Evolutionary conservation across 2,888 invertebrate species (phyloP), one percentile per base, ranked within the genome.

Genomic region (Sthenelais limicola): DNA sequence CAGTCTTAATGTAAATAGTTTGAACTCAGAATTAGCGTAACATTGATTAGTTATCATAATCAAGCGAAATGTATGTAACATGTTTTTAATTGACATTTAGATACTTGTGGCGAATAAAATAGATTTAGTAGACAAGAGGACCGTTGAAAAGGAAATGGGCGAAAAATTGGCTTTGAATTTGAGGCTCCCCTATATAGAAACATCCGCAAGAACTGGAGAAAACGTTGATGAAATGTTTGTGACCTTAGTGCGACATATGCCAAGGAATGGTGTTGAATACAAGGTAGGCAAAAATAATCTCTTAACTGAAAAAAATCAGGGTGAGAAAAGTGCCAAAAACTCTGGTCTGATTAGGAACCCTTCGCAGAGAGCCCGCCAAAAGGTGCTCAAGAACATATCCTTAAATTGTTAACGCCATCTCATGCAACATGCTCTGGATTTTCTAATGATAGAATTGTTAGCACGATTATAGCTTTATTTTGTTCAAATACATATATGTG

Each of bases 141-240:
- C 12, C n/a, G 71, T 73, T 12, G n/a, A 12, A 1, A 48, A 26
- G 24, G 28, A 77, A 75, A 73, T 76, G 38, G 80, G 76, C 0
- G 47, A 62, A 3, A 30, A 52, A 3, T 74, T 76, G 30, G 80
- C 81, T 12, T n/a, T 71, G 1, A 54, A 49, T 2, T 43, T 73
- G 30, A 69, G 70, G 9, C 43, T 81, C 26, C 54, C 72, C n/a
- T 80, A 76, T 68, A 58, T 78, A 12, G 76, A 79, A 68, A 78
- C 80, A 7, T 81, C 80, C 0, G 80, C 81, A 15, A 80, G 78
- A 67, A 74, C 77, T 9, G 79, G 80, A 18, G 47, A 76, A 9
- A 81, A 81, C 74, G 77, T 81, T 0, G 75, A 78, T 4, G 70
- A 75, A 43, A 56, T 79, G 4, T 81, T 81, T 69, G 56, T 68